These are phyloP conservation scores for Laothoe populi DNA, from an alignment of 2,888 invertebrate genomes.

Conservation along the genomic window DNA sequence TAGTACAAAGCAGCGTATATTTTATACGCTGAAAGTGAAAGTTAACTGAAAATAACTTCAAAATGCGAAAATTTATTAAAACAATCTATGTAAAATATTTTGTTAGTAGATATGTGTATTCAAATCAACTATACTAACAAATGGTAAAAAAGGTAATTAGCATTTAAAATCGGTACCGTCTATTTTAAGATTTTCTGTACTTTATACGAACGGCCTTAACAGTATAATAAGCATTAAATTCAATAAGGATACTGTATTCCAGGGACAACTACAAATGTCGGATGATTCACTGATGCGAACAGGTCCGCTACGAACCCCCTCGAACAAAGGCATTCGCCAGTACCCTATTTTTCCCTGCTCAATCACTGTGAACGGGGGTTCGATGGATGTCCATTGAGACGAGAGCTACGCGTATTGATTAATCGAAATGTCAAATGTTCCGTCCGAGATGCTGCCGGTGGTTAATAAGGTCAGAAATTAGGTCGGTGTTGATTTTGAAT, in stretches of 20 bases:
- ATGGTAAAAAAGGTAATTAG: no score
- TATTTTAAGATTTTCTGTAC: no score
- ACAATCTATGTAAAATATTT: not conserved
- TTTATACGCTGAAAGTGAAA: not conserved
- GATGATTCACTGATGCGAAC: not conserved
- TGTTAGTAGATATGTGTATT: not conserved
- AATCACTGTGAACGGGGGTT: constrained; percentile 25
- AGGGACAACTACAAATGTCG: not conserved
- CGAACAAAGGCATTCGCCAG: constrained; percentile 25
- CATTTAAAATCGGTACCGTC: no score
- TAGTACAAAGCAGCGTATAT: not conserved
- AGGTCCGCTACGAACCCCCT: not conserved
- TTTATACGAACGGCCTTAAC: not conserved
- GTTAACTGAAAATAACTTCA: not conserved
- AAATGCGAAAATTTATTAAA: not conserved
- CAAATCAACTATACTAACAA: no score
- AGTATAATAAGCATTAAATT: not conserved
- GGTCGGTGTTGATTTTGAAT: not conserved
- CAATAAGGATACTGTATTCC: constrained; percentile 7
- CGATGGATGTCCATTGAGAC: constrained; percentile 15
- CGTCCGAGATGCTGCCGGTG: constrained; percentile 8
- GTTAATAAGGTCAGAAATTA: constrained; percentile 19
- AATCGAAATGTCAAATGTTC: constrained; percentile 23
- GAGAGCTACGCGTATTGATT: constrained; percentile 8
- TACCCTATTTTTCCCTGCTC: constrained; percentile 24